Evolutionary conservation across 2,797 vertebrate genomes (phyloP).

Genomic region (Premnoplex brunnescens): DNA sequence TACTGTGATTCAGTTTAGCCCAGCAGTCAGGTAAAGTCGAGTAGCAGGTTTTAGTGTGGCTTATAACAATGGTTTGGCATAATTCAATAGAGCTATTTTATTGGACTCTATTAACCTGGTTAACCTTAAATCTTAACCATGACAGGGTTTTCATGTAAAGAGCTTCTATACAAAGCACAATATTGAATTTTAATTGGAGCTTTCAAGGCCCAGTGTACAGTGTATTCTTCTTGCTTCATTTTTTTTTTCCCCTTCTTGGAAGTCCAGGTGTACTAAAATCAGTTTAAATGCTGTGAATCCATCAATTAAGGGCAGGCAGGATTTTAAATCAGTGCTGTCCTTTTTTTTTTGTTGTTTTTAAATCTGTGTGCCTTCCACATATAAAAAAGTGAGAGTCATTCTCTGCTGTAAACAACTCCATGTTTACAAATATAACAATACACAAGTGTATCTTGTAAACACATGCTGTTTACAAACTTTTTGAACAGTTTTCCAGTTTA

Average conservation of each 20-base stretch:
- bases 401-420: neutral
- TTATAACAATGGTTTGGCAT: constrained; percentile 22
- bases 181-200: constrained; percentile 72
- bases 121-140: constrained; percentile 69
- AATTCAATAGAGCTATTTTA: constrained; percentile 62
- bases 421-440: neutral
- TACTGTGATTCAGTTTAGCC: neutral
- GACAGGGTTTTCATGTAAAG: constrained; percentile 60
- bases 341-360: accelerated
- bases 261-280: neutral
- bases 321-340: neutral
- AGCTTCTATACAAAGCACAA: constrained; percentile 30
- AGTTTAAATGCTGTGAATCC: neutral
- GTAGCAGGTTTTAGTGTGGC: neutral
- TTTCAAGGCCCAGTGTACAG: constrained; percentile 20
- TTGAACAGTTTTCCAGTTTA: neutral
- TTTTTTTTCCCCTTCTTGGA: neutral
- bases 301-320: neutral
- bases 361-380: accelerated
- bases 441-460: neutral
- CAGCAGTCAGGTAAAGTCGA: constrained; percentile 30
- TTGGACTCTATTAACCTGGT: constrained; percentile 70
- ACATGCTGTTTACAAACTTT: neutral
- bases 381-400: neutral
- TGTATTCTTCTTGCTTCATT: neutral